Conservation (phyloP, 2,113 vertebrate species). For the Plestiodon gilberti region DNA sequence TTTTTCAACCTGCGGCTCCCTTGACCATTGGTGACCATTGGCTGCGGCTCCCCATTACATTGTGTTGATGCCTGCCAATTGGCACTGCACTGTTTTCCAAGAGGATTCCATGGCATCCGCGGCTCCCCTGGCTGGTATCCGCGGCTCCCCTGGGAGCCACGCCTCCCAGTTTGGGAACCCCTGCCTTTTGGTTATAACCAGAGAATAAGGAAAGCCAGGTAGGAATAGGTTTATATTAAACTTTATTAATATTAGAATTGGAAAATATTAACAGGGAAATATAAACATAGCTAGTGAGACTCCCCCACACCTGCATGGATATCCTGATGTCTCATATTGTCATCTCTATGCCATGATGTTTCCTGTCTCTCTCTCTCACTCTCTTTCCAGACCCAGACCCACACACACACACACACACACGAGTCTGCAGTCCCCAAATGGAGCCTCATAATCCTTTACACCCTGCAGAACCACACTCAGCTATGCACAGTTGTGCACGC, state of each 20-base stretch:
- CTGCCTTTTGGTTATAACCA: background rate
- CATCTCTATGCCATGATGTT: background rate
- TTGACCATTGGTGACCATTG: no score
- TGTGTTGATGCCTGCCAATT: no score
- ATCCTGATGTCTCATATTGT: background rate
- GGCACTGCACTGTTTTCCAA: no score
- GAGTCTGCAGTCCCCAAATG: background rate
- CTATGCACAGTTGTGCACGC: background rate
- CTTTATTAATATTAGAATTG: conserved; percentile 36
- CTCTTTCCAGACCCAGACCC: background rate
- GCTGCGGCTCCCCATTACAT: no score
- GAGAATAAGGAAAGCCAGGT: background rate
- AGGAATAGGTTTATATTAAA: conserved; percentile 25
- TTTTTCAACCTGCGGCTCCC: no score
- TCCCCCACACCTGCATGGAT: background rate
- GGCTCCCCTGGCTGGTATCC: no score
- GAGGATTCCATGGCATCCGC: no score
- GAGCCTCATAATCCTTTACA: background rate
- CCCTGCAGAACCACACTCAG: background rate
- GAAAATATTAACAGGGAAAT: conserved; percentile 10
- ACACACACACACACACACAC: background rate
- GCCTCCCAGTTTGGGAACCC: no score
- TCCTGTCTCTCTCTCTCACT: background rate
- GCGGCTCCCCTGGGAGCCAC: no score
- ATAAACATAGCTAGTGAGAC: conserved; percentile 30